Base-by-base conservation (phyloP, 1,140 invertebrate species). In the Heliconius hewitsoni region DNA sequence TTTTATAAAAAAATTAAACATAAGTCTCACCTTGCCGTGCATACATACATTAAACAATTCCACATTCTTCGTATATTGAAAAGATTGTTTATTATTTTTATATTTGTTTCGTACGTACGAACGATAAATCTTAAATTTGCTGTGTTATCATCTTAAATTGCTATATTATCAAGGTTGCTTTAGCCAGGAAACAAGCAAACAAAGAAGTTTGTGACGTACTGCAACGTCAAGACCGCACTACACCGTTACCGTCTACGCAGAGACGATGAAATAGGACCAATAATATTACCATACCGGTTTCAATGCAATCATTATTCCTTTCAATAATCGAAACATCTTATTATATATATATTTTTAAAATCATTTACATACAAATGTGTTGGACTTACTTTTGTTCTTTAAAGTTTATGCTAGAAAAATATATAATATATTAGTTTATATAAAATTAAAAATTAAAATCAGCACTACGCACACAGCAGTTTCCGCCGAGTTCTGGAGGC, bases 151-250 rank as follows among this genome's bases (percentile, higher is more conserved):
- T 83, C 82, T 81, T 76, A 73, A 81, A 83, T 34, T 81, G 73
- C 66, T 76, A 70, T 73, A 55, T 46, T 83, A 81, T 82, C 84
- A 85, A 85, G 84, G 84, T 82, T 4, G 79, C 76, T 81, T 66
- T 80, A 76, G 73, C 76, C 84, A 85, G 84, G 84, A 85, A 85
- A 80, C 46, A 76, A 79, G 78, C 75, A 74, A 81, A 76, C 81
- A 77, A 75, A 78, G 74, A 76, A 66, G 76, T 73, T 42, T 76
- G 80, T 85, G 84, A 83, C 84, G 84, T 82, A 71, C 30, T 60
- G 18, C 27, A 19, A 81, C 82, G 83, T 83, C 82, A 83, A 74
- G 74, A 74, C 42, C 42, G 42, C 70, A 74, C 34, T 34, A 34
- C 34, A 34, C 76, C 39, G 71, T 73, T 76, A 73, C 80, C 72